Evolutionary conservation across 2,888 invertebrate genomes (phyloP).

Genomic region (Lasiommata megera): DNA sequence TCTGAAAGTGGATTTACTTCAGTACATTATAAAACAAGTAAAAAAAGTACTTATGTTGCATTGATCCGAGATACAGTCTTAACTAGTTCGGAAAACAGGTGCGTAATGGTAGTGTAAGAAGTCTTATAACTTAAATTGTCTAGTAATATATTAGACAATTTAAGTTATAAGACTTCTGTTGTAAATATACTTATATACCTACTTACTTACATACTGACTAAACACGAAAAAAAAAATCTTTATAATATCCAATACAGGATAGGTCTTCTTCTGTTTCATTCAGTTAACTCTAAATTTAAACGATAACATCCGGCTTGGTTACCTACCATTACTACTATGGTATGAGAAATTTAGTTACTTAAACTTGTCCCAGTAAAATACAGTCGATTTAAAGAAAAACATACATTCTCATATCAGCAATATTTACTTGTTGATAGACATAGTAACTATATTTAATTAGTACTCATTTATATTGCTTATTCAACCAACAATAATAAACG

Average conservation of each 20-base stretch:
- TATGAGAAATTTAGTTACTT: conserved; percentile 4
- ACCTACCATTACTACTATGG: neutral
- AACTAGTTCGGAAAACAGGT: too few relatives aligned
- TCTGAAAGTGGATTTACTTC: conserved; percentile 68
- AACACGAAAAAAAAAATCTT: too few relatives aligned
- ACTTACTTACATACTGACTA: too few relatives aligned
- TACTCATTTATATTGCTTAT: conserved; percentile 10
- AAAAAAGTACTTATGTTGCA: too few relatives aligned
- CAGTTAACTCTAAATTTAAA: conserved; percentile 14
- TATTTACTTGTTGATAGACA: neutral
- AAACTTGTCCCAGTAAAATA: conserved; percentile 1
- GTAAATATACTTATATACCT: too few relatives aligned
- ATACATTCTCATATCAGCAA: neutral
- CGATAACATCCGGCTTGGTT: conserved; percentile 15
- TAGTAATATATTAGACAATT: too few relatives aligned
- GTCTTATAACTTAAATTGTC: too few relatives aligned
- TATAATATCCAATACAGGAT: neutral
- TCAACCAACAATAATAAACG: conserved; percentile 7
- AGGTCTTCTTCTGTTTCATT: neutral
- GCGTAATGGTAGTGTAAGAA: too few relatives aligned
- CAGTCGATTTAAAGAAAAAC: neutral
- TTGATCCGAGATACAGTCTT: too few relatives aligned
- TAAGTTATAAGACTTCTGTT: too few relatives aligned
- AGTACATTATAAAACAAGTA: too few relatives aligned
- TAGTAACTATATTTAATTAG: neutral